Evolutionary conservation across 2,113 vertebrate species (phyloP).

Genomic region (Pagrus major): DNA sequence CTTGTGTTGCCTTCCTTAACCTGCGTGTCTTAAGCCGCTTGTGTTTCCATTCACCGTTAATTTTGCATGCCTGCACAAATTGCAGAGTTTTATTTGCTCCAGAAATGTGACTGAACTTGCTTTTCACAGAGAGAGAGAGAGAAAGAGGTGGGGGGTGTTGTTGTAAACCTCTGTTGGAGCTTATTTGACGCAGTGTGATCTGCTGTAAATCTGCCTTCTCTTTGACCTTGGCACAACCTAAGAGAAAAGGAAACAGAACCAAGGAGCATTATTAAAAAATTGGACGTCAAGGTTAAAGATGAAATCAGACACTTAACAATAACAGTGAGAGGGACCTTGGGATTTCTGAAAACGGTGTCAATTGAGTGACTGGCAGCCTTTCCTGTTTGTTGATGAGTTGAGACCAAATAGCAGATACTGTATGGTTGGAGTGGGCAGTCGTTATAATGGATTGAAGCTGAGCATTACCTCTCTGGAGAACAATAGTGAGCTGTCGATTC

Average conservation of each 20-base stretch:
- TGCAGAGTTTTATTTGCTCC: conserved; percentile 52
- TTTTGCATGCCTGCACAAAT: conserved; percentile 47
- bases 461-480: conserved; percentile 68
- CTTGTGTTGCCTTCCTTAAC: conserved; percentile 13
- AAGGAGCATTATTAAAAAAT: conserved; percentile 39
- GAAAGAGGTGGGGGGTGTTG: conserved; percentile 17
- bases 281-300: conserved; percentile 42
- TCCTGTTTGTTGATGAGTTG: conserved; percentile 21
- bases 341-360: conserved; percentile 21
- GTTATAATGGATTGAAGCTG: conserved; percentile 50
- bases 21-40: conserved; percentile 30
- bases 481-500: conserved; percentile 74
- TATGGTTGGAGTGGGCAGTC: conserved; percentile 47
- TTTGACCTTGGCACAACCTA: conserved; percentile 70
- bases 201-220: conserved; percentile 61
- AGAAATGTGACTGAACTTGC: conserved; percentile 63
- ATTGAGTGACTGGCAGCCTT: background rate
- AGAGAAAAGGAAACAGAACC: conserved; percentile 32
- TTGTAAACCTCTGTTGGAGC: conserved; percentile 43
- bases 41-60: conserved; percentile 31
- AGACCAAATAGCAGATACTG: conserved; percentile 35
- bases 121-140: conserved; percentile 14
- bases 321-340: conserved; percentile 8
- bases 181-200: conserved; percentile 58
- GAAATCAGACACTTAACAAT: conserved; percentile 33